Conservation (phyloP, 1,140 invertebrate species). For the Heliconius hewitsoni region DNA sequence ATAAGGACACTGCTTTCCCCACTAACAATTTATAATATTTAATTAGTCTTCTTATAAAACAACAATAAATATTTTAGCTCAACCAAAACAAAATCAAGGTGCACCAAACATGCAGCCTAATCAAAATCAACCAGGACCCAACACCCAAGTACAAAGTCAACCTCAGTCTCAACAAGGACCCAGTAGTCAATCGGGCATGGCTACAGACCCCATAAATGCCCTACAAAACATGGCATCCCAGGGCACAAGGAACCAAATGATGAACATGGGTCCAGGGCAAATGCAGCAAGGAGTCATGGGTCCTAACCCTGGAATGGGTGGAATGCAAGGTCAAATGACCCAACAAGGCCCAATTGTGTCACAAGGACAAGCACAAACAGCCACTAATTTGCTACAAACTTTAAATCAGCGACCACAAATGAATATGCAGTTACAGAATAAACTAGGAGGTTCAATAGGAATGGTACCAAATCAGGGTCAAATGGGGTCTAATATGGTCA, state of each 20-base stretch:
- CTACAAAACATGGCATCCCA: conserved; percentile 92
- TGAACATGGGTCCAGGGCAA: conserved; percentile 81
- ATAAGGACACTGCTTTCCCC: no score
- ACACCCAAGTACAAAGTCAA: conserved; percentile 58
- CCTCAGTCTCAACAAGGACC: conserved; percentile 54
- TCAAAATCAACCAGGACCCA: conserved; percentile 56
- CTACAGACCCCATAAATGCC: conserved; percentile 92
- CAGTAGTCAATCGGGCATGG: conserved; percentile 79
- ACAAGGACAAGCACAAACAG: conserved; percentile 69
- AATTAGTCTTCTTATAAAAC: neutral
- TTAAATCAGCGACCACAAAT: conserved; percentile 70
- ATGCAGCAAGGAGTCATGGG: conserved; percentile 83
- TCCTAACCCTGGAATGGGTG: conserved; percentile 68
- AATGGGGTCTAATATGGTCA: conserved; percentile 66
- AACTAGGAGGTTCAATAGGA: conserved; percentile 60
- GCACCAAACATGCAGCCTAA: conserved; percentile 78
- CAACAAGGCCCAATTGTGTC: conserved; percentile 68
- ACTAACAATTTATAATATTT: neutral
- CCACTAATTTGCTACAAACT: conserved; percentile 70
- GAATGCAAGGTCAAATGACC: conserved; percentile 69
- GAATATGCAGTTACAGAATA: conserved; percentile 72
- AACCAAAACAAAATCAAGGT: conserved; percentile 78
- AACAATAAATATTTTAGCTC: conserved; percentile 51
- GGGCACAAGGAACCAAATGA: conserved; percentile 76
- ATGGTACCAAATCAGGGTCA: conserved; percentile 72